Evolutionary conservation across 2,797 vertebrate species (phyloP).

Genomic region (Falco concolor): DNA sequence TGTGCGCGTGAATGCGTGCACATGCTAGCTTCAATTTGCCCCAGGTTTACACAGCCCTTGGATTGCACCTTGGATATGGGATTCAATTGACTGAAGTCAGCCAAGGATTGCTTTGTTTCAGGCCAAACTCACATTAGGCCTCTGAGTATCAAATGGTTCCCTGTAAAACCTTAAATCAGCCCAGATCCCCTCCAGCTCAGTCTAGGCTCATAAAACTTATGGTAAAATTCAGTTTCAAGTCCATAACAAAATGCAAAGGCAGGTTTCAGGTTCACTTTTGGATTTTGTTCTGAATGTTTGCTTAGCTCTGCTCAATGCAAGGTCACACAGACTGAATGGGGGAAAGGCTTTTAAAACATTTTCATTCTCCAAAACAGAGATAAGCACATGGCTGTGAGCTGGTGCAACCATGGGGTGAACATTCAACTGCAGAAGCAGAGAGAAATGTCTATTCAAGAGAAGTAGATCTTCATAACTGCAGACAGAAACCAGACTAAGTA

Average conservation of each 20-base stretch:
- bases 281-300: constrained; percentile 13
- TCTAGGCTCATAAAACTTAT: constrained; percentile 11
- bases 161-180: constrained; percentile 50
- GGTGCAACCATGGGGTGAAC: neutral
- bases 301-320: constrained; percentile 13
- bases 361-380: neutral
- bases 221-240: constrained; percentile 45
- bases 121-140: constrained; percentile 41
- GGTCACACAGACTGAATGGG: neutral
- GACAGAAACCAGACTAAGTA: neutral
- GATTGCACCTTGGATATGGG: constrained; percentile 19
- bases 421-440: neutral
- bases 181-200: constrained; percentile 20
- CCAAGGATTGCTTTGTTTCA: constrained; percentile 35
- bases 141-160: constrained; percentile 43
- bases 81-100: neutral
- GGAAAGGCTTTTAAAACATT: neutral
- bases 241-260: constrained; percentile 48
- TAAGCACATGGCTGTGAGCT: neutral
- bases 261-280: constrained; percentile 40
- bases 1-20: rapidly evolving
- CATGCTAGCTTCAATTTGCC: neutral
- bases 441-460: neutral
- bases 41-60: neutral
- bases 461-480: neutral